Percentiles rank a stretch among this genome's conserved stretches.
These are phyloP conservation scores for Papilio polytes DNA, from an alignment of 1,140 invertebrate genomes.

Conservation along the genomic window DNA sequence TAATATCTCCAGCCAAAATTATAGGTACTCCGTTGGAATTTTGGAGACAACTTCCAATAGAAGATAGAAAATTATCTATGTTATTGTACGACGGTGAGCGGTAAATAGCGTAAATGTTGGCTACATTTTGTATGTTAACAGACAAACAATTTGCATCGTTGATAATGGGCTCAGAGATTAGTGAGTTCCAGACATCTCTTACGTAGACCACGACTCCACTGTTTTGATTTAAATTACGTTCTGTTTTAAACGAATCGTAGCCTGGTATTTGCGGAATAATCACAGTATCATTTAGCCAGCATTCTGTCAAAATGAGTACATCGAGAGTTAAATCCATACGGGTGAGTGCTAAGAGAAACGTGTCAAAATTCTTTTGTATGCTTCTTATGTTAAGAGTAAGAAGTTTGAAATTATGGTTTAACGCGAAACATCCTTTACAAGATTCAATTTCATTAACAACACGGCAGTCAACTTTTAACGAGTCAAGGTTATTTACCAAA, in stretches of 20 bases:
- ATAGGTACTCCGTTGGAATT: background rate
- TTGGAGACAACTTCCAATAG: constrained; percentile 38
- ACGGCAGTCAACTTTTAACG: constrained; percentile 29
- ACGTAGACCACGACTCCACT: constrained; percentile 50
- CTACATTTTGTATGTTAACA: constrained; percentile 37
- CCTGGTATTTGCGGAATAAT: no score
- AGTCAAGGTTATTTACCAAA: constrained; percentile 24
- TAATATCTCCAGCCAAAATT: constrained; percentile 44
- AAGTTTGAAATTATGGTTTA: constrained; percentile 30
- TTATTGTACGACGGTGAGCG: constrained; percentile 43
- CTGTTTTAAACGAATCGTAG: constrained; percentile 28
- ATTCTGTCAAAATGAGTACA: no score
- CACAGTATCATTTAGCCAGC: no score
- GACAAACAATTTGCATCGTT: constrained; percentile 45
- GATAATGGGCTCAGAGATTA: constrained; percentile 43
- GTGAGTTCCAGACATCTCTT: constrained; percentile 32
- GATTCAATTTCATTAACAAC: constrained; percentile 31
- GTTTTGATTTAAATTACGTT: constrained; percentile 47
- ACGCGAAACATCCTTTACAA: constrained; percentile 23
- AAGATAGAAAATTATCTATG: constrained; percentile 42
- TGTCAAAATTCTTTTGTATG: constrained; percentile 39
- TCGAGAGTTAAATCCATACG: constrained; percentile 1
- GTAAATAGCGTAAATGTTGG: constrained; percentile 42
- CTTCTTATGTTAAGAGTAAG: constrained; percentile 42
- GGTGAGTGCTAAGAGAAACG: constrained; percentile 33